These are phyloP conservation scores for Tetramorium alpestre DNA, from an alignment of 1,140 invertebrate species.

Conservation along the genomic window DNA sequence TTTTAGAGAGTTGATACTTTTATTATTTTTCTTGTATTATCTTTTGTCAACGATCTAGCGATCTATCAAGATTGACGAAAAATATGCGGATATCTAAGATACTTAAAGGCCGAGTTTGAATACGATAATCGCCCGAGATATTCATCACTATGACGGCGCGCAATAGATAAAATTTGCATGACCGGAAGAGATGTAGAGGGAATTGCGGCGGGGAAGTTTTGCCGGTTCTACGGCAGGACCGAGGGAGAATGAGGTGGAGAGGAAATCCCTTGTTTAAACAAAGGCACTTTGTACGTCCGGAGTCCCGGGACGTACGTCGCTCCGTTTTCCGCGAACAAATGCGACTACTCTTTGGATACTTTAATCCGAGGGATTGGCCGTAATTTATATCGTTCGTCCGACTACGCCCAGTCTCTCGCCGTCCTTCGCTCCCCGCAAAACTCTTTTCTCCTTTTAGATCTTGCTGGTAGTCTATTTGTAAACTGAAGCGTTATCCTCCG, in stretches of 20 bases:
- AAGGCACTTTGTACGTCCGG: conserved; percentile 70
- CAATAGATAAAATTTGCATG: conserved; percentile 46
- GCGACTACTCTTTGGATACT: conserved; percentile 76
- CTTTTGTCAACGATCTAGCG: background rate
- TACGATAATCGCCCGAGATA: conserved; percentile 17
- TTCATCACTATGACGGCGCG: conserved; percentile 29
- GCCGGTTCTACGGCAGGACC: conserved; percentile 37
- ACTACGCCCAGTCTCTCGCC: conserved; percentile 25
- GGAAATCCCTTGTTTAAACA: conserved; percentile 74
- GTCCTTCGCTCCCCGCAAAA: conserved; percentile 14
- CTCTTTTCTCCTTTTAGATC: conserved; percentile 52
- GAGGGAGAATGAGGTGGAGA: conserved; percentile 60
- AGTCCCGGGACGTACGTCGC: conserved; percentile 64
- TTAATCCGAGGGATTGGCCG: conserved; percentile 74
- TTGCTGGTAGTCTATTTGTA: conserved; percentile 53
- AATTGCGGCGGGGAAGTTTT: conserved; percentile 42
- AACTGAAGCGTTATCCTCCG: conserved; percentile 39
- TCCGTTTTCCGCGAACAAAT: conserved; percentile 74
- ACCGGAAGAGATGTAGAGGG: background rate
- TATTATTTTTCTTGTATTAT: too few relatives aligned
- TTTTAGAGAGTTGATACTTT: background rate
- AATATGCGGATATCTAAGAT: background rate
- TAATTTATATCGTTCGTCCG: conserved; percentile 75
- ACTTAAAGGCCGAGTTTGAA: background rate
- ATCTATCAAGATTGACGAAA: background rate